Conservation (phyloP, 2,797 vertebrate genomes). For the Triplophysa bombifrons region DNA sequence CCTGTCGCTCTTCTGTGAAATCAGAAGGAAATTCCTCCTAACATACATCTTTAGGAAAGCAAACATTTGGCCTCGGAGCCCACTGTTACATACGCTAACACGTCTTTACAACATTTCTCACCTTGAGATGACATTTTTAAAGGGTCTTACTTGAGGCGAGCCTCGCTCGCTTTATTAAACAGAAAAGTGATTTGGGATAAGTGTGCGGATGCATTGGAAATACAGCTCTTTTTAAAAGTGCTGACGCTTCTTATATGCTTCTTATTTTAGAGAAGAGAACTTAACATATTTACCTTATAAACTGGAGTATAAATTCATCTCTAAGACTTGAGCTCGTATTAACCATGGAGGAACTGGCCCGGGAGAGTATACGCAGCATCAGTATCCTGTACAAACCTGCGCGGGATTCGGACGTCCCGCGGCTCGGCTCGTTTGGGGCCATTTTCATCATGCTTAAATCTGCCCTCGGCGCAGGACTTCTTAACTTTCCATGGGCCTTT, state of each 20-base stretch:
- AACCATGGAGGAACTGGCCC: conserved; percentile 82
- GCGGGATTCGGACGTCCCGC: conserved; percentile 58
- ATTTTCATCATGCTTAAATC: conserved; percentile 95
- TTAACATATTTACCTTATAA: background rate
- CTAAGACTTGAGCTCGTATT: background rate
- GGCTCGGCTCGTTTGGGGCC: conserved; percentile 84
- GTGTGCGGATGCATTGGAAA: background rate
- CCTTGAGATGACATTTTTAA: conserved; percentile 66
- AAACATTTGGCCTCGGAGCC: background rate
- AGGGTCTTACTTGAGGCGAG: conserved; percentile 51
- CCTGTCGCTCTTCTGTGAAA: background rate
- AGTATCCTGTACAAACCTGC: conserved; percentile 75
- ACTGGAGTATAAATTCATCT: background rate
- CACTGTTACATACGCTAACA: conserved; percentile 54
- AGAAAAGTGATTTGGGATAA: background rate
- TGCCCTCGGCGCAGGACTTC: conserved; percentile 90
- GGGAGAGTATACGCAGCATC: conserved; percentile 78
- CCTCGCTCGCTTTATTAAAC: background rate
- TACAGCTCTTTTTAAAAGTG: too few relatives aligned
- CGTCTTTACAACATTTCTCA: conserved; percentile 68
- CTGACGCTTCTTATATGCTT: background rate
- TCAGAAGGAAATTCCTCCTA: background rate
- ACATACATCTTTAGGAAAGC: conserved; percentile 1
- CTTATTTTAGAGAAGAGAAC: background rate
- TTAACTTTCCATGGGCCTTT: conserved; percentile 96